Evolutionary conservation across 2,113 vertebrate genomes (phyloP), one percentile per base, ranked within the genome.

Genomic region (Cricetomys ansorgei): DNA sequence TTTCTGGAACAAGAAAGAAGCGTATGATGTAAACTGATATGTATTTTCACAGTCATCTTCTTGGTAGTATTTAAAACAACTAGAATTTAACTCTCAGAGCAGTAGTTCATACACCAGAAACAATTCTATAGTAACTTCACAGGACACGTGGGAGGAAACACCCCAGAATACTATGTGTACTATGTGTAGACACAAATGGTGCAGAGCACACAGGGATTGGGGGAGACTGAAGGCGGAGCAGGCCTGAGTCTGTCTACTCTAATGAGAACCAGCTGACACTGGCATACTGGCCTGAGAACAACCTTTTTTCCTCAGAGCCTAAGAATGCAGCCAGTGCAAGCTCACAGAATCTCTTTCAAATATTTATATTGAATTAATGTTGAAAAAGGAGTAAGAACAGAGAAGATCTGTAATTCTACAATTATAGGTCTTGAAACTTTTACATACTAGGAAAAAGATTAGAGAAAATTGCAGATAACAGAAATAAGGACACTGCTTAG

Each of bases 1-100:
- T 99, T 99, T 99, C 99, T 99, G 96, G 96, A 98, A 62, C 64
- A 9, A 92, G 92, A 96, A 40, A 73, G n/a, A 77, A 13, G 0
- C 64, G 16, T 2, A 95, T 6, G 84, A 17, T 88, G 64, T 69
- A 91, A 67, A 70, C 11, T 17, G 23, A 10, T 12, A 25, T 25
- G 50, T 57, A 43, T 7, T 19, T 69, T 64, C 64, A 76, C 7
- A 43, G 65, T n/a, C 21, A 34, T 55, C 37, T 70, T 75, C 73
- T 88, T 62, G 43, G 29, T 5, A 50, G 17, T 45, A 31, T 40
- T 69, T 45, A 55, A 89, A 83, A 91, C 10, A 92, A 25, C 11
- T 69, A 16, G 7, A 89, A 80, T 13, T 77, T 79, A 48, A 83
- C 48, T 59, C 81, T 50, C 37, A 69, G 48, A 48, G 25, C 50